A percentile compares a stretch with the other conserved stretches of the same genome.
Conservation (phyloP, 1,140 invertebrate genomes). For the Drosophila tropicalis region DNA sequence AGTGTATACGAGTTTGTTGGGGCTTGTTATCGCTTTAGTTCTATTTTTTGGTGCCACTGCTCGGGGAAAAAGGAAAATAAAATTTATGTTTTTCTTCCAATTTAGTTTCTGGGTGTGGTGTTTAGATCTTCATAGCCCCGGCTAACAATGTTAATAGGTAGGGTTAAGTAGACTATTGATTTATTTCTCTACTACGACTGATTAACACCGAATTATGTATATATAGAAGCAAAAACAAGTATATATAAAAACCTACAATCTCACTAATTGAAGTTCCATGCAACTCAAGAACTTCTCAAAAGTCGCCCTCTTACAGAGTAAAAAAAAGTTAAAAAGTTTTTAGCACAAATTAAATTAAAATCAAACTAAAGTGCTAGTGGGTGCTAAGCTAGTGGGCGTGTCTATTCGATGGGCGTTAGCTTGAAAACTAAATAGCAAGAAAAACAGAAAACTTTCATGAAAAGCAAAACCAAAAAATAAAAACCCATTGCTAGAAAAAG, state of each 20-base stretch:
- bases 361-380: conserved; percentile 35
- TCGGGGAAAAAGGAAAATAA: conserved; percentile 4
- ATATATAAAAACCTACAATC: background rate
- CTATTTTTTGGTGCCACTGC: background rate
- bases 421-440: conserved; percentile 38
- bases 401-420: conserved; percentile 32
- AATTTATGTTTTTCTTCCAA: conserved; percentile 6
- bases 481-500: background rate
- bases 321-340: conserved; percentile 47
- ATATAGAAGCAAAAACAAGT: background rate
- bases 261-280: conserved; percentile 40
- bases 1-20: conserved; percentile 11
- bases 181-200: background rate
- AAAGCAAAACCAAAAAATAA: conserved; percentile 20
- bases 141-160: background rate
- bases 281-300: conserved; percentile 13
- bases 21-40: conserved; percentile 10
- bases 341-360: conserved; percentile 63
- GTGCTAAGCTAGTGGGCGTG: conserved; percentile 15
- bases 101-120: conserved; percentile 9
- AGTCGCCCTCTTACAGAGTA: background rate
- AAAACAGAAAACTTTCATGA: conserved; percentile 39
- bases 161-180: background rate
- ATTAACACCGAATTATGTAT: background rate
- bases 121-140: background rate